These are phyloP conservation scores for Bibio marci DNA, from an alignment of 2,888 invertebrate genomes.

Conservation along the genomic window DNA sequence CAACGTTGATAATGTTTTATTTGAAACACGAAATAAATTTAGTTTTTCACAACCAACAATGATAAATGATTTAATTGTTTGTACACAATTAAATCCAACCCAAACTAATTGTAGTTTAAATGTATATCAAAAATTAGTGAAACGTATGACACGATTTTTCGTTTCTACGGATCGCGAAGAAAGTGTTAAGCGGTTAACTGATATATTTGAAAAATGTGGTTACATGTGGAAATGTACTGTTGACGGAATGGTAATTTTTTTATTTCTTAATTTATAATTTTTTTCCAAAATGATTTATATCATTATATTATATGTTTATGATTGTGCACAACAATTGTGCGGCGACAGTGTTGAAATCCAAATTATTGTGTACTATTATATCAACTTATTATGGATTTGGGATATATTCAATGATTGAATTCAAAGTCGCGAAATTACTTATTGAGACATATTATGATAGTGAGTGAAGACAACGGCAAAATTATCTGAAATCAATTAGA, in stretches of 20 bases:
- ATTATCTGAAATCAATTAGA: too few relatives aligned
- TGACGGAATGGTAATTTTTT: conserved; percentile 38
- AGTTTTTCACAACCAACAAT: conserved; percentile 80
- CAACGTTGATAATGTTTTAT: conserved; percentile 19
- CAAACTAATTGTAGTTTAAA: conserved; percentile 34
- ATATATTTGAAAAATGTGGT: conserved; percentile 43
- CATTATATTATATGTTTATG: background rate
- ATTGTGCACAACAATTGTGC: too few relatives aligned
- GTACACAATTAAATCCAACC: conserved; percentile 45
- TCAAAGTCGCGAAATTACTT: too few relatives aligned
- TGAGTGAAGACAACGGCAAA: too few relatives aligned
- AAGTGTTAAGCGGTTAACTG: conserved; percentile 45
- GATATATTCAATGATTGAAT: too few relatives aligned
- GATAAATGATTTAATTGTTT: conserved; percentile 62
- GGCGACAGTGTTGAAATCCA: too few relatives aligned
- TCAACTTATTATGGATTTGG: too few relatives aligned
- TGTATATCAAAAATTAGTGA: conserved; percentile 60
- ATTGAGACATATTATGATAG: too few relatives aligned
- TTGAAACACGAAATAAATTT: conserved; percentile 35
- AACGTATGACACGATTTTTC: conserved; percentile 88
- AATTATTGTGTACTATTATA: too few relatives aligned
- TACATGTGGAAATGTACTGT: conserved; percentile 45
- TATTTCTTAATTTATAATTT: conserved; percentile 3
- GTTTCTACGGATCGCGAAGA: conserved; percentile 49
- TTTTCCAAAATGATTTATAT: background rate